phyloP scores from a whole-genome alignment of 2,888 invertebrate genomes.

The Tipula vernalis region DNA sequence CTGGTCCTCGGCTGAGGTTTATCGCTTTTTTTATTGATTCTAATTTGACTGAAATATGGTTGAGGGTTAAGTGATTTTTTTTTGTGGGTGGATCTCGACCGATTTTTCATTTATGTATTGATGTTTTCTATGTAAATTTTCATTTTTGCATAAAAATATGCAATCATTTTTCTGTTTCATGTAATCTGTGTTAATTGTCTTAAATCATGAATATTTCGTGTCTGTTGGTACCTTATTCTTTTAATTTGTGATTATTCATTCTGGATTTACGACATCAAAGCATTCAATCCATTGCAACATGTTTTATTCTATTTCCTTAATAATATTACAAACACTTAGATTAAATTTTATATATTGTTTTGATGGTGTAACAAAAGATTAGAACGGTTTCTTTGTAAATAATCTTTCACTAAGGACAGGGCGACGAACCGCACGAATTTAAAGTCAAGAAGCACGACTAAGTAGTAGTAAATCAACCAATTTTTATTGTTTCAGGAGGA shows the following conservation, averaged over 20 bases:
- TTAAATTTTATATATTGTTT: background rate
- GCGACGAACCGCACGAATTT: background rate
- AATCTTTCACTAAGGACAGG: background rate
- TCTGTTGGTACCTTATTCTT: background rate
- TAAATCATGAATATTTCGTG: background rate
- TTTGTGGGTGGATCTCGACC: background rate
- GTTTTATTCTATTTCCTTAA: background rate
- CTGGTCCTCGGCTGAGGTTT: background rate
- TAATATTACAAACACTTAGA: background rate
- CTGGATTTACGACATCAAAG: background rate
- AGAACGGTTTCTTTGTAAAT: background rate
- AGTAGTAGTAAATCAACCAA: background rate
- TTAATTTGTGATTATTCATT: background rate
- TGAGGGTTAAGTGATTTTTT: background rate
- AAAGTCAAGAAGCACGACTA: background rate
- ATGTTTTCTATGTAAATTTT: background rate
- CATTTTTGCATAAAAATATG: background rate
- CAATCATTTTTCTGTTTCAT: background rate
- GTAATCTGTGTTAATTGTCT: background rate
- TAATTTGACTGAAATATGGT: background rate
- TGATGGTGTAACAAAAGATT: background rate
- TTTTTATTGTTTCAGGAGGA: constrained; percentile 55
- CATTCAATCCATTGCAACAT: background rate
- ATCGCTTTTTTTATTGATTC: background rate
- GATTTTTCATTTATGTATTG: background rate